A percentile compares a stretch with the other conserved stretches of the same genome.
Evolutionary conservation across 2,888 invertebrate species (phyloP).

Genomic region (Tethea ocularis): DNA sequence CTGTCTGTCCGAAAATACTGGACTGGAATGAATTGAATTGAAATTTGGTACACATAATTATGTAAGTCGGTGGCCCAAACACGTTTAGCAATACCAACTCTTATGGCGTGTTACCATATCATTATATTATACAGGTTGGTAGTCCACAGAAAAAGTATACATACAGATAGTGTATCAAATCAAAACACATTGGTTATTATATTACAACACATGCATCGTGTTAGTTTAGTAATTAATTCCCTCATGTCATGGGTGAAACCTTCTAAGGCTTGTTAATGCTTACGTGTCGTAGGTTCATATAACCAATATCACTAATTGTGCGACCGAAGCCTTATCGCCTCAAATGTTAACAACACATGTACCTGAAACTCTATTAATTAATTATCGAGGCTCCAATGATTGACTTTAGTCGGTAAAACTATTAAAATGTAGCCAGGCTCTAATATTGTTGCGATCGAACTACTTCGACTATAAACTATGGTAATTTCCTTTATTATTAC

Average conservation of each 20-base stretch:
- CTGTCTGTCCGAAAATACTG: too few relatives aligned
- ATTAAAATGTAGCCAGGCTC: neutral
- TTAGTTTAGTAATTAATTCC: neutral
- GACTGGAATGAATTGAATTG: too few relatives aligned
- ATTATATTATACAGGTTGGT: too few relatives aligned
- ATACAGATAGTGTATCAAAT: too few relatives aligned
- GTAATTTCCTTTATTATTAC: neutral
- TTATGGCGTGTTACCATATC: too few relatives aligned
- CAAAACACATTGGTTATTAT: too few relatives aligned
- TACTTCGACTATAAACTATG: too few relatives aligned
- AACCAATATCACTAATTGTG: neutral
- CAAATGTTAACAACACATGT: neutral
- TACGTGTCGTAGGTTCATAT: neutral
- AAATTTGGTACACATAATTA: too few relatives aligned
- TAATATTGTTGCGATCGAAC: neutral
- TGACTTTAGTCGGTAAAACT: conserved; percentile 1
- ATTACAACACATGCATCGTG: neutral
- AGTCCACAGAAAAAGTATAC: too few relatives aligned
- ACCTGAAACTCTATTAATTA: neutral
- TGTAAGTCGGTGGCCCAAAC: too few relatives aligned
- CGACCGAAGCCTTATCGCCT: neutral
- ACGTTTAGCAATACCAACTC: too few relatives aligned
- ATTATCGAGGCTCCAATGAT: neutral
- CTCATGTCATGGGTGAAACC: too few relatives aligned
- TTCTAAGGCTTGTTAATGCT: neutral